Evolutionary conservation across 1,140 invertebrate genomes (phyloP).

Genomic region (Argopecten irradians): DNA sequence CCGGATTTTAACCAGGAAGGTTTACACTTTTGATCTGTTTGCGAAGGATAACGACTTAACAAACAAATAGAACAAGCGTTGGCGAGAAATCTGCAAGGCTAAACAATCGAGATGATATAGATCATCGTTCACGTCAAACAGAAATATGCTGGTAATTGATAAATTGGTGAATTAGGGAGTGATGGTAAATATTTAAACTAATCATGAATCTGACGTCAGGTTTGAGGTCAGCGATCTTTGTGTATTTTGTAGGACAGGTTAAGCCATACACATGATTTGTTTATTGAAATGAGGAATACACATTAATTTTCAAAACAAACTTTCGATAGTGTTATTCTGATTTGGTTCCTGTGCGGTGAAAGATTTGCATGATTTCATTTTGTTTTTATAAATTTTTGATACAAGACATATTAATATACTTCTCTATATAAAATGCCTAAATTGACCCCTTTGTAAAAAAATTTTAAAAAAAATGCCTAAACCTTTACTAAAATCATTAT

Average conservation of each 20-base stretch:
- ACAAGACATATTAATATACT: too few relatives aligned
- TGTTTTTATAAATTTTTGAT: too few relatives aligned
- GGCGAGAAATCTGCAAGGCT: background rate
- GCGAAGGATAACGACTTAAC: background rate
- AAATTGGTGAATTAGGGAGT: background rate
- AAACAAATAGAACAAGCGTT: background rate
- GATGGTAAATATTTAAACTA: background rate
- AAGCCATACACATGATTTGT: background rate
- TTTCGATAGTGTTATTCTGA: too few relatives aligned
- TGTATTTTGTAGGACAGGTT: background rate
- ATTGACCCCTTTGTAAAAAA: too few relatives aligned
- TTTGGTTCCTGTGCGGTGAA: too few relatives aligned
- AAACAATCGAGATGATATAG: background rate
- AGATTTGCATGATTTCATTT: too few relatives aligned
- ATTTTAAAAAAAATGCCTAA: too few relatives aligned
- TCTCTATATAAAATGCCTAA: too few relatives aligned
- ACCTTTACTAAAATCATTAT: too few relatives aligned
- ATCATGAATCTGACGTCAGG: background rate
- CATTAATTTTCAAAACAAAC: too few relatives aligned
- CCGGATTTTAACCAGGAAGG: background rate
- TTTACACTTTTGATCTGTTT: background rate
- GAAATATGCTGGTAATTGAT: background rate
- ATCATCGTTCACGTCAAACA: background rate
- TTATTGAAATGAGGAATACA: background rate
- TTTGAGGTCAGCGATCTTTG: background rate